These are phyloP conservation scores for Hozukius guyotensis DNA, from an alignment of 2,797 vertebrate species.

Conservation along the genomic window DNA sequence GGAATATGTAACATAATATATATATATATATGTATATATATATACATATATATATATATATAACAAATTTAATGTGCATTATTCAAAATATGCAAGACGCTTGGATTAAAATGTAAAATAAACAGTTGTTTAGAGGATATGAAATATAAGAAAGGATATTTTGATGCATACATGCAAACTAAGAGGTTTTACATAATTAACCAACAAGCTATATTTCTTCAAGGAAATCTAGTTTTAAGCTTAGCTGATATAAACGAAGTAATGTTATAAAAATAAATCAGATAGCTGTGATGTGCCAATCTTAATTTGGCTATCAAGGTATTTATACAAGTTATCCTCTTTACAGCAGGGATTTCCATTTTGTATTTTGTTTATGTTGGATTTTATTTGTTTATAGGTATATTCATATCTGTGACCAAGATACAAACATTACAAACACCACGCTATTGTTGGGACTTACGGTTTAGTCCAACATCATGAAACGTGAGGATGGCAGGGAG, in stretches of 20 bases:
- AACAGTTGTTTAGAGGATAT: neutral
- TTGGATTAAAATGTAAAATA: neutral
- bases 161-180: neutral
- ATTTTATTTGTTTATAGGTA: neutral
- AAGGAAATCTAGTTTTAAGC: neutral
- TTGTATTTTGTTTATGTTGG: neutral
- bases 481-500: slow-evolving; percentile 92
- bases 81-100: neutral
- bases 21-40: too few relatives aligned
- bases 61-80: neutral
- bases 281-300: neutral
- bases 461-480: slow-evolving; percentile 94
- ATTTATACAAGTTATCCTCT: neutral
- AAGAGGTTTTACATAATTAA: neutral
- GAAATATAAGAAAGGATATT: neutral
- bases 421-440: neutral
- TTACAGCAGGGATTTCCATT: neutral
- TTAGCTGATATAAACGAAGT: neutral
- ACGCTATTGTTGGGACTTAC: slow-evolving; percentile 77
- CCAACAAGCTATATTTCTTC: neutral
- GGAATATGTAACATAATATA: neutral
- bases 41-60: too few relatives aligned
- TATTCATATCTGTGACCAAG: neutral
- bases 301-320: neutral
- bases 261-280: neutral